These are phyloP conservation scores for Conus canariensis DNA, from an alignment of 2,888 invertebrate species.

Conservation along the genomic window DNA sequence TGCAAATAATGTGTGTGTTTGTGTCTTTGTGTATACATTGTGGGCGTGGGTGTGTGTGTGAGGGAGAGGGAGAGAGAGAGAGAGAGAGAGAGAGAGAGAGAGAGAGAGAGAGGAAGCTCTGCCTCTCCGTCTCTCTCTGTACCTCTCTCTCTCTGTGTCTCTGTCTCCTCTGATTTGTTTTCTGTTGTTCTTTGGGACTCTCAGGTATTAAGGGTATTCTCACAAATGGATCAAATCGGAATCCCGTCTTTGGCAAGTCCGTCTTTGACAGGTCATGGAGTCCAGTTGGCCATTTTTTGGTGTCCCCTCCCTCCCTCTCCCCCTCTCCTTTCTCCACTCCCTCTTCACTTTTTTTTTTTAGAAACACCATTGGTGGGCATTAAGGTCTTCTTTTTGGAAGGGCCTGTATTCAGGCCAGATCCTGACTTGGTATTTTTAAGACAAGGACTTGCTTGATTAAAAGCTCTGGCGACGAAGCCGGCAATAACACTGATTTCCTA, in stretches of 20 bases:
- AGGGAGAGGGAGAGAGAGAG: too few species aligned
- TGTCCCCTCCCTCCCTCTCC: neutral
- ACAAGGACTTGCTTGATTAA: neutral
- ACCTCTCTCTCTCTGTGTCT: neutral
- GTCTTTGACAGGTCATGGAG: conserved; percentile 22
- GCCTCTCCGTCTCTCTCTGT: too few species aligned
- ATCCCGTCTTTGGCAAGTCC: conserved; percentile 9
- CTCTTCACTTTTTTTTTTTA: neutral
- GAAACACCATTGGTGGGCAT: too few species aligned
- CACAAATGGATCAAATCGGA: neutral
- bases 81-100: too few species aligned
- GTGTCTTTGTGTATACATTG: too few species aligned
- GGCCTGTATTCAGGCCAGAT: neutral
- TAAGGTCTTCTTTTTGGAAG: neutral
- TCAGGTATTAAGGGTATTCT: conserved; percentile 21
- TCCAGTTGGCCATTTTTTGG: neutral
- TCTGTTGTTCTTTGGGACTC: neutral
- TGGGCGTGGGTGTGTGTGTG: too few species aligned
- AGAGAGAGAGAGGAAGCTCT: too few species aligned
- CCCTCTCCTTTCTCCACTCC: neutral
- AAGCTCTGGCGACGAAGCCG: neutral
- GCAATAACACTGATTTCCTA: neutral
- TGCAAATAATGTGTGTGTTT: too few species aligned
- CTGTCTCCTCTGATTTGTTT: neutral
- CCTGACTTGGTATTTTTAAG: neutral